These are phyloP conservation scores for Atlantisia rogersi DNA, from an alignment of 2,113 vertebrate species.

Conservation along the genomic window DNA sequence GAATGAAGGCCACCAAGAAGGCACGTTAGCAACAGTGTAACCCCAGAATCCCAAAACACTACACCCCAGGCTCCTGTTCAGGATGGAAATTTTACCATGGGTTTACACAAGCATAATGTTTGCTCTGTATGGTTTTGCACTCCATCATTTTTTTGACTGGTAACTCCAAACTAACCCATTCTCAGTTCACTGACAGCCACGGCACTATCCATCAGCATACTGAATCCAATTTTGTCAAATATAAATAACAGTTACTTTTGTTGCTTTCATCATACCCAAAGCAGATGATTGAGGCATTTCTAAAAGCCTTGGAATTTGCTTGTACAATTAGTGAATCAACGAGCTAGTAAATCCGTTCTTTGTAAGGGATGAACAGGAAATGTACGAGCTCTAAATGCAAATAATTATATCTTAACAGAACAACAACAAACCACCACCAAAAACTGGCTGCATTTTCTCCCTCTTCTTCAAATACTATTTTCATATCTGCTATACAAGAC, in stretches of 20 bases:
- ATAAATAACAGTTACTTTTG: neutral
- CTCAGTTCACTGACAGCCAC: neutral
- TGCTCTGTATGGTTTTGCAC: neutral
- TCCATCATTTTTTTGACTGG: neutral
- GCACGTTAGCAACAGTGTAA: neutral
- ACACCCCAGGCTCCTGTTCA: neutral
- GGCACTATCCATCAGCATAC: neutral
- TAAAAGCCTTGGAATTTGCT: neutral
- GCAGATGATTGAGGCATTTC: neutral
- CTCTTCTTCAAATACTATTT: neutral
- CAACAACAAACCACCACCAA: too few species aligned
- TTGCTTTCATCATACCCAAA: neutral
- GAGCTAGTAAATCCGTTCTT: neutral
- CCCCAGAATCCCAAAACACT: neutral
- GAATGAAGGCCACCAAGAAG: neutral
- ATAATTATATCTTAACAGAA: neutral
- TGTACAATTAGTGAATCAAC: neutral
- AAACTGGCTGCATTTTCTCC: neutral
- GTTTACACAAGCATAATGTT: neutral
- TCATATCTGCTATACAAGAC: rapidly evolving
- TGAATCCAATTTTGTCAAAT: neutral
- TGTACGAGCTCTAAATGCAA: neutral
- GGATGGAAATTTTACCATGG: neutral
- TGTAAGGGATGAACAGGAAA: neutral
- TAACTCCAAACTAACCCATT: neutral